Evolutionary conservation across 2,888 invertebrate genomes (phyloP).

Genomic region (Celastrina argiolus): DNA sequence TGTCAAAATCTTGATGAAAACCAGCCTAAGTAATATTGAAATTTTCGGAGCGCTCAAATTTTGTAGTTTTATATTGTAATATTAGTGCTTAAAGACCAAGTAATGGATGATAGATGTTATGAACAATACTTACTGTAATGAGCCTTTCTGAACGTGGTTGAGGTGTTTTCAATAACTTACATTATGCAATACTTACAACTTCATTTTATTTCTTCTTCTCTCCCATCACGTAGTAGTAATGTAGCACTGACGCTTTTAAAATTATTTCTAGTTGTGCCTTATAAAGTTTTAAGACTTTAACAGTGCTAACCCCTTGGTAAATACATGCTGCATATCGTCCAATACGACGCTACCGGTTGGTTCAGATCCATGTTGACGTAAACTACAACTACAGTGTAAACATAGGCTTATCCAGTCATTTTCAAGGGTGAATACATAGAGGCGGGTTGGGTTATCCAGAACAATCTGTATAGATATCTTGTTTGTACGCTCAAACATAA

Average conservation of each 20-base stretch:
- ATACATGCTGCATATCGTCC: no score
- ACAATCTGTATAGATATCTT: no score
- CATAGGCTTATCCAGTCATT: no score
- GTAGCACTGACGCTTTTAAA: background rate
- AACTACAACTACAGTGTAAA: no score
- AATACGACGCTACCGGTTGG: no score
- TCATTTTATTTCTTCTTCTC: background rate
- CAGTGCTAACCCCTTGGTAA: no score
- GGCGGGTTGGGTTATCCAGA: no score
- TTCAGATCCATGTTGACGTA: no score
- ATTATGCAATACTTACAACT: background rate
- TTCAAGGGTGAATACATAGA: no score
- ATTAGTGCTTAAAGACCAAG: constrained; percentile 49
- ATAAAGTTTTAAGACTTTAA: background rate
- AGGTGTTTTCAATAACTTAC: background rate
- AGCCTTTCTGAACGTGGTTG: background rate
- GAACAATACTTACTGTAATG: constrained; percentile 10
- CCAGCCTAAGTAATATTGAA: constrained; percentile 36
- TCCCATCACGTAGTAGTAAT: no score
- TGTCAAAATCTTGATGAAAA: constrained; percentile 6
- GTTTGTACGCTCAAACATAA: no score
- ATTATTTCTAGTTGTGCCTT: background rate
- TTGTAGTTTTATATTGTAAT: constrained; percentile 50
- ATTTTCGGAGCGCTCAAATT: constrained; percentile 55
- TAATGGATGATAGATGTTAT: constrained; percentile 21